These are phyloP conservation scores for Danaus melanippus DNA, from an alignment of 1,140 invertebrate species.

Conservation along the genomic window DNA sequence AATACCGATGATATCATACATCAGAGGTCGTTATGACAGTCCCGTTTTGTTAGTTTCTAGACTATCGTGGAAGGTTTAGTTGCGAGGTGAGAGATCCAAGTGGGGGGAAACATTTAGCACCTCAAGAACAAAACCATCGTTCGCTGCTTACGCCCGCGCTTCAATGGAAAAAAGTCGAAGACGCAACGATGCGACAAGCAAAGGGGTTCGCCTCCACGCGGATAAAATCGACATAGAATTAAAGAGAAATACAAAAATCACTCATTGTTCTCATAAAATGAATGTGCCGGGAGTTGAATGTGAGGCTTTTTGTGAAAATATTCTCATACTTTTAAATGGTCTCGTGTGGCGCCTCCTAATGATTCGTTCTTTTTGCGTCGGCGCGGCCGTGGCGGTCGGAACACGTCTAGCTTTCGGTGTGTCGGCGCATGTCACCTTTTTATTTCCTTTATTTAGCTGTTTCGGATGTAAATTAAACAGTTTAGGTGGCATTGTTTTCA, in stretches of 20 bases:
- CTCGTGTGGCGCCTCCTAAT: slow-evolving; percentile 70
- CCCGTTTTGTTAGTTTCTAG: slow-evolving; percentile 8
- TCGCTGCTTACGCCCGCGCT: slow-evolving; percentile 53
- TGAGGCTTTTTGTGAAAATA: slow-evolving; percentile 70
- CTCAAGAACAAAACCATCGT: slow-evolving; percentile 42
- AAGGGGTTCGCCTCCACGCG: slow-evolving; percentile 56
- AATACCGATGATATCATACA: neutral
- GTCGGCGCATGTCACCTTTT: slow-evolving; percentile 64
- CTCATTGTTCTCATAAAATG: slow-evolving; percentile 72
- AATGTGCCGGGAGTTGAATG: slow-evolving; percentile 69
- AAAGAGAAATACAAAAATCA: slow-evolving; percentile 71
- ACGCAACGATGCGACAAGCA: slow-evolving; percentile 61
- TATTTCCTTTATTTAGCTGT: slow-evolving; percentile 34
- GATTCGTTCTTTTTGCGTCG: slow-evolving; percentile 64
- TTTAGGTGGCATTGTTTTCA: slow-evolving; percentile 63
- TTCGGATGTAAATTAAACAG: slow-evolving; percentile 67
- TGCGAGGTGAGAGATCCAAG: slow-evolving; percentile 16
- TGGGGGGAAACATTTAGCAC: slow-evolving; percentile 4
- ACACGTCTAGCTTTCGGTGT: slow-evolving; percentile 38
- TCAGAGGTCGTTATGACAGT: slow-evolving; percentile 13
- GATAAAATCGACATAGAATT: slow-evolving; percentile 70
- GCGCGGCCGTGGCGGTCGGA: slow-evolving; percentile 32
- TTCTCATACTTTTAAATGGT: slow-evolving; percentile 71
- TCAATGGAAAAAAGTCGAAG: slow-evolving; percentile 62
- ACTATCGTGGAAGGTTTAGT: slow-evolving; percentile 2